Evolutionary conservation across 2,113 vertebrate genomes (phyloP).

Genomic region (Burhinus oedicnemus): DNA sequence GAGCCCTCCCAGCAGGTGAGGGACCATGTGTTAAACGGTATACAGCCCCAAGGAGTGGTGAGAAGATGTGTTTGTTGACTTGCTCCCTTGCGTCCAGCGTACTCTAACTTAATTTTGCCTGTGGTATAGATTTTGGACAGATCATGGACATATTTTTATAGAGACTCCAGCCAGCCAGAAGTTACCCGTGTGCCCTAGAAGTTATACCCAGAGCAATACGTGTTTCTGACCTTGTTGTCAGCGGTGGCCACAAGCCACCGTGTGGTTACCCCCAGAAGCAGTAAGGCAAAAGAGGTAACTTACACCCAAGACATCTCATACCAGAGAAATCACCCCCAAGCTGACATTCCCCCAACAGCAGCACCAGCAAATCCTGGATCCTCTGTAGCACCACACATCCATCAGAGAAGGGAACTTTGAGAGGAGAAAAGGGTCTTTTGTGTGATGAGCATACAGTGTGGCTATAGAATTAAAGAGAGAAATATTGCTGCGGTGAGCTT

Average conservation of each 20-base stretch:
- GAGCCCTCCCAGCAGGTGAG: not conserved
- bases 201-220: not conserved
- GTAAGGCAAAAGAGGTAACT: not conserved
- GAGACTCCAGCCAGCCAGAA: not conserved
- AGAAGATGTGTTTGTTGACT: not conserved
- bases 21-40: not conserved
- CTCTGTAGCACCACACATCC: not conserved
- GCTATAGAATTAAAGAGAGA: not conserved
- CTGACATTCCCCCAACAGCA: not conserved
- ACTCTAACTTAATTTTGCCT: not conserved
- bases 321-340: not conserved
- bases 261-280: not conserved
- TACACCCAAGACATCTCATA: no score
- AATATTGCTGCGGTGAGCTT: not conserved
- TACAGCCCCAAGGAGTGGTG: not conserved
- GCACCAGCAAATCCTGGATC: constrained; percentile 42
- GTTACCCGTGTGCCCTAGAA: not conserved
- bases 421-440: not conserved
- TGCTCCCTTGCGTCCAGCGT: not conserved
- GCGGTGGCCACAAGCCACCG: not conserved
- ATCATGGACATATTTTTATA: not conserved
- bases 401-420: not conserved
- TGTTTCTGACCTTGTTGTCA: not conserved
- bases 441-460: not conserved
- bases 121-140: not conserved